Percentiles rank a stretch among this genome's conserved stretches.
phyloP scores from a whole-genome alignment of 2,113 vertebrate species.

The Vidua chalybeata region DNA sequence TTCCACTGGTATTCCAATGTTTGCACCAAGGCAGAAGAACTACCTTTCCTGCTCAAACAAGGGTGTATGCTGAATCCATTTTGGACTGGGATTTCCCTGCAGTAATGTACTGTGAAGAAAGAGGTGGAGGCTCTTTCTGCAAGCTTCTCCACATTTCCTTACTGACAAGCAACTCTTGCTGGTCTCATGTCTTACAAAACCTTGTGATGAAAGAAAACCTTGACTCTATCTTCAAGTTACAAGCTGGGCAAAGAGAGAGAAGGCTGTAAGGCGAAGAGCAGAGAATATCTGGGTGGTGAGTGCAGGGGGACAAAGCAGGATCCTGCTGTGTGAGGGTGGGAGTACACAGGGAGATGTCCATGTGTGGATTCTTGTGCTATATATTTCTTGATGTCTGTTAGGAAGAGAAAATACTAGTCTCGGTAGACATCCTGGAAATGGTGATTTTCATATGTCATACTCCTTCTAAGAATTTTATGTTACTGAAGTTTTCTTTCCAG shows the following conservation, averaged over 20 bases:
- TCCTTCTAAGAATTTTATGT: neutral
- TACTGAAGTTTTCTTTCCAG: neutral
- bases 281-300: neutral
- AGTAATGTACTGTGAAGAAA: neutral
- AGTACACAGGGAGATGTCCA: fast-evolving
- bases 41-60: neutral
- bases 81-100: neutral
- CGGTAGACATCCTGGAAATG: neutral
- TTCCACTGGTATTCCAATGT: neutral
- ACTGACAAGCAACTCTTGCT: neutral
- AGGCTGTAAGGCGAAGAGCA: neutral
- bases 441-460: neutral
- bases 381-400: neutral
- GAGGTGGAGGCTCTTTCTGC: neutral
- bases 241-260: neutral
- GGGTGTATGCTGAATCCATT: neutral
- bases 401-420: neutral
- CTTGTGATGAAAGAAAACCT: neutral
- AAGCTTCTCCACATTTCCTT: neutral
- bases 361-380: neutral
- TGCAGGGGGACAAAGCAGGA: neutral
- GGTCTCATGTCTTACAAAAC: neutral
- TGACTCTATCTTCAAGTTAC: neutral
- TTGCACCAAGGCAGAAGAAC: neutral
- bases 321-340: neutral